Percentiles rank a stretch among this genome's conserved stretches.
phyloP scores from a whole-genome alignment of 2,113 vertebrate genomes.

The Sylvilagus bachmani region DNA sequence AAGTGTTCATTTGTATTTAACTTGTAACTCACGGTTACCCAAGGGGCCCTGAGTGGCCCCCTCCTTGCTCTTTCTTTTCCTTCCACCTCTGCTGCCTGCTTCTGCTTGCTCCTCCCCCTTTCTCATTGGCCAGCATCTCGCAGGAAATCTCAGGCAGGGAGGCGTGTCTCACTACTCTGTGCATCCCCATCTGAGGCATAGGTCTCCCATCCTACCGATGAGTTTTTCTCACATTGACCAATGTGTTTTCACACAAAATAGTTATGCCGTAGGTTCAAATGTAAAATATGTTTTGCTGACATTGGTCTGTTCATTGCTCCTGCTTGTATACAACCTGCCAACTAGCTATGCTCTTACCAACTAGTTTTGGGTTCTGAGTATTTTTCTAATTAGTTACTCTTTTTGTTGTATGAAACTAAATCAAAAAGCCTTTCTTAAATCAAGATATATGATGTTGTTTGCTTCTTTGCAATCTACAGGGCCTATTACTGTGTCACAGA shows the following conservation, averaged over 20 bases:
- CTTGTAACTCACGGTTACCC: background rate
- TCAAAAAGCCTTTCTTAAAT: constrained; percentile 25
- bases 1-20: background rate
- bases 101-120: background rate
- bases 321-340: background rate
- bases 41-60: background rate
- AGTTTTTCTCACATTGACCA: background rate
- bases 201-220: background rate
- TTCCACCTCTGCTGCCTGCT: background rate
- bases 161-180: no score
- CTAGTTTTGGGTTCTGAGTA: constrained; percentile 23
- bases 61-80: background rate
- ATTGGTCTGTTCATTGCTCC: background rate
- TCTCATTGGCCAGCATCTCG: background rate
- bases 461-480: constrained; percentile 6
- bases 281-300: constrained; percentile 6
- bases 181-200: background rate
- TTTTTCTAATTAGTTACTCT: constrained; percentile 62
- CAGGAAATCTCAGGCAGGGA: background rate
- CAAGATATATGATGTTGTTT: constrained; percentile 1
- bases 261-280: background rate
- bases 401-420: background rate
- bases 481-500: constrained; percentile 56
- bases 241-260: background rate
- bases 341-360: background rate